Evolutionary conservation across 2,797 vertebrate genomes (phyloP).

Genomic region (Anabas testudineus): DNA sequence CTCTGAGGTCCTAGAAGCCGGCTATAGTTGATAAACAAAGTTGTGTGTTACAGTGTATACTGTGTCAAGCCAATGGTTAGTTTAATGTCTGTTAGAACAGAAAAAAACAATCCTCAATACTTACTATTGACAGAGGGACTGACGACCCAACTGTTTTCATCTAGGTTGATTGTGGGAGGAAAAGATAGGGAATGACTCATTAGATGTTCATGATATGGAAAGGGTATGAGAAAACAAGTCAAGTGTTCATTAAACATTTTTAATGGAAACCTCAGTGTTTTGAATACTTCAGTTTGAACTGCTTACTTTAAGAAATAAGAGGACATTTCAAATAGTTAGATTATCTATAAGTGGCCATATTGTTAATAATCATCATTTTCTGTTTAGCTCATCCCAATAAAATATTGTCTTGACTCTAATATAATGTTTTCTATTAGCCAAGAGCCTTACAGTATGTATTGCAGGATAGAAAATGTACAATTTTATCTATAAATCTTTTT

Average conservation of each 20-base stretch:
- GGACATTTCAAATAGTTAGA: no score
- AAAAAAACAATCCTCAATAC: conserved; percentile 13
- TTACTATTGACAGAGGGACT: conserved; percentile 87
- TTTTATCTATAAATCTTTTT: no score
- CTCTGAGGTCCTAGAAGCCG: conserved; percentile 67
- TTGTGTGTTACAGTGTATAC: background rate
- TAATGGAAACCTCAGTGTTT: background rate
- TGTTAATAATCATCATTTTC: no score
- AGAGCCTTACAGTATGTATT: no score
- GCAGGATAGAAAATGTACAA: no score
- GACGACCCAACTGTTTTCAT: conserved; percentile 84
- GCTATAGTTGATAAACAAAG: conserved; percentile 49
- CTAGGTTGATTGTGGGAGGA: conserved; percentile 66
- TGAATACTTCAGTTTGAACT: background rate
- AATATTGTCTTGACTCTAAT: no score
- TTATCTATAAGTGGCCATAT: no score
- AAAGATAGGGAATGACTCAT: conserved; percentile 12
- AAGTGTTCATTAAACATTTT: background rate
- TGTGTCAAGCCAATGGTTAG: background rate
- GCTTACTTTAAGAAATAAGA: no score
- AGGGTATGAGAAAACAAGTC: background rate
- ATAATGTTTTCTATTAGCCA: no score
- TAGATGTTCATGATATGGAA: background rate
- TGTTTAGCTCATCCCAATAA: no score
- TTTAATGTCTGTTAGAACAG: background rate